Evolutionary conservation across 2,113 vertebrate species (phyloP).

Genomic region (Caranx melampygus): DNA sequence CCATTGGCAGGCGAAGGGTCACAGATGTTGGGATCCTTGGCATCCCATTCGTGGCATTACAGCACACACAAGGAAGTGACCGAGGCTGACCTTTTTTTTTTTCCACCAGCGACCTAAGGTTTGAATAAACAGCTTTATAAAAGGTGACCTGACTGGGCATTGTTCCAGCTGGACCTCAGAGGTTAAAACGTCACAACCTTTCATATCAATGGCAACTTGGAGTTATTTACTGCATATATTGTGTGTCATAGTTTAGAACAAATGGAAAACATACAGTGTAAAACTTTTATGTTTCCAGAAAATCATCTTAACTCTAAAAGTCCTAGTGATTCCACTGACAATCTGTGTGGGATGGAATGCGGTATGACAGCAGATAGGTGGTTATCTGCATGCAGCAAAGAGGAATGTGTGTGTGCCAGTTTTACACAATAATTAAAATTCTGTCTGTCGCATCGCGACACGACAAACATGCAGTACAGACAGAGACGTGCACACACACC

Average conservation of each 20-base stretch:
- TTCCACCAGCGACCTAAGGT: constrained; percentile 12
- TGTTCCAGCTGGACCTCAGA: constrained; percentile 23
- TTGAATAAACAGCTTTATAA: constrained; percentile 37
- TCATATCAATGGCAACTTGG: constrained; percentile 6
- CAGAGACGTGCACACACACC: background rate
- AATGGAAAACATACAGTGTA: constrained; percentile 6
- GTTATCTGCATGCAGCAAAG: constrained; percentile 39
- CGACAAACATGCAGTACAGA: constrained; percentile 41
- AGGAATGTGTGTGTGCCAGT: constrained; percentile 31
- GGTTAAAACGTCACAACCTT: constrained; percentile 19
- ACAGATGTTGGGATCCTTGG: constrained; percentile 41
- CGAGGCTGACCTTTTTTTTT: constrained; percentile 14
- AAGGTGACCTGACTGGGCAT: constrained; percentile 43
- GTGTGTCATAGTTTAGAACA: background rate
- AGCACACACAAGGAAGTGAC: constrained; percentile 29
- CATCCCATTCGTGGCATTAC: constrained; percentile 23
- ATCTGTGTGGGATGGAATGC: constrained; percentile 5
- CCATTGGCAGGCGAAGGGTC: constrained; percentile 32
- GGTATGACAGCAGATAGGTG: constrained; percentile 36
- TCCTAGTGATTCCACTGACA: constrained; percentile 14
- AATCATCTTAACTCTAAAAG: background rate
- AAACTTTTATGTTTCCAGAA: background rate
- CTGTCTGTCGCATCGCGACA: constrained; percentile 46
- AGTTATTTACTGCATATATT: background rate
- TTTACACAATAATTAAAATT: constrained; percentile 64